These are phyloP conservation scores for Elgonia sp. DNA, from an alignment of 2,888 invertebrate species.

Conservation along the genomic window DNA sequence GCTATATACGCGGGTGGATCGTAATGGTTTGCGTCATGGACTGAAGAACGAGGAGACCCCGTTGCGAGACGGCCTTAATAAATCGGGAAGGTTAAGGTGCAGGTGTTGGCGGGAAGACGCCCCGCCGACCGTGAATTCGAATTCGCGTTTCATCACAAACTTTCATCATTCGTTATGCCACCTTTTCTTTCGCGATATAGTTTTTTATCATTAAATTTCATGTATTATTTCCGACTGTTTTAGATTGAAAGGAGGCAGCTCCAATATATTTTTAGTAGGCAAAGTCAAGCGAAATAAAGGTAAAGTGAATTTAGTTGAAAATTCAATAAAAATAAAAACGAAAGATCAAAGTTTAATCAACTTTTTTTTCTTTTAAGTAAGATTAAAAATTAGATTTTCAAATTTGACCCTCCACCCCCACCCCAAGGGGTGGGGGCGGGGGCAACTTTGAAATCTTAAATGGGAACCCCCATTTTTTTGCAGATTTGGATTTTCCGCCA, in stretches of 20 bases:
- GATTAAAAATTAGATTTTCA: too few relatives aligned
- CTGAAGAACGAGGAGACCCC: constrained; percentile 74
- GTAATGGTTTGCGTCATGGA: constrained; percentile 75
- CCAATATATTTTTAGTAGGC: too few relatives aligned
- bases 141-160: constrained; percentile 81
- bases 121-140: constrained; percentile 82
- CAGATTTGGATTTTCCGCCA: too few relatives aligned
- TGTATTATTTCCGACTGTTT: neutral
- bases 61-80: constrained; percentile 80
- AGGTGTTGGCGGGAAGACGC: constrained; percentile 79
- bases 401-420: too few relatives aligned
- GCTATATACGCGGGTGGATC: constrained; percentile 78
- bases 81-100: constrained; percentile 80
- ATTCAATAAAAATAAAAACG: too few relatives aligned
- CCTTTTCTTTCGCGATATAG: constrained; percentile 62
- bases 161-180: constrained; percentile 80
- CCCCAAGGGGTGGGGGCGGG: too few relatives aligned
- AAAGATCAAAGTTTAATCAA: too few relatives aligned
- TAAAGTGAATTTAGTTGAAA: neutral
- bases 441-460: too few relatives aligned
- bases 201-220: constrained; percentile 9
- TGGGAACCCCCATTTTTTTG: too few relatives aligned
- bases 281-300: neutral
- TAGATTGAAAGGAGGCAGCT: neutral
- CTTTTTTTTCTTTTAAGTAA: too few relatives aligned